A percentile compares a stretch with the other conserved stretches of the same genome.
Conservation (phyloP, 2,888 invertebrate species). For the Theretra japonica region DNA sequence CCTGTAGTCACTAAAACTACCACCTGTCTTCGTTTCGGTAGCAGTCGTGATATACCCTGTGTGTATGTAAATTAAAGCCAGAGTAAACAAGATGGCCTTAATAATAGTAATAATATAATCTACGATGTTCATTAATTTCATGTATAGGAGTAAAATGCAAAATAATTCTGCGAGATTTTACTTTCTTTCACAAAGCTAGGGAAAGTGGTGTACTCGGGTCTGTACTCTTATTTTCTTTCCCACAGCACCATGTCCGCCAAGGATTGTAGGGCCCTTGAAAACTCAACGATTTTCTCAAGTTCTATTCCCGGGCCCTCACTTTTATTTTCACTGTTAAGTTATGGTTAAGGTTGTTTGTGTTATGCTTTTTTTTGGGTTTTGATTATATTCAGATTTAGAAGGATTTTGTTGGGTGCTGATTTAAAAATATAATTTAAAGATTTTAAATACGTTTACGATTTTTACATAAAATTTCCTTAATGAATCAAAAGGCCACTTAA, state of each 20-base stretch:
- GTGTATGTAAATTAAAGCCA: too few species aligned
- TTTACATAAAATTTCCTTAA: too few species aligned
- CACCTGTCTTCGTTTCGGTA: too few species aligned
- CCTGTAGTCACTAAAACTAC: too few species aligned
- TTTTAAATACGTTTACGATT: background rate
- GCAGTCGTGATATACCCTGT: too few species aligned
- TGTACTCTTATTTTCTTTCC: slow-evolving; percentile 25
- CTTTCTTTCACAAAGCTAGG: background rate
- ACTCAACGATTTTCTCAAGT: slow-evolving; percentile 50
- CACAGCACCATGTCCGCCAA: slow-evolving; percentile 36
- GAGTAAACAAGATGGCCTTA: too few species aligned
- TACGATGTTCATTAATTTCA: background rate
- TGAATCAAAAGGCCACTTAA: too few species aligned
- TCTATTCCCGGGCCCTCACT: slow-evolving; percentile 34
- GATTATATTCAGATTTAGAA: too few species aligned
- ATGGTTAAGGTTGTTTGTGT: slow-evolving; percentile 43
- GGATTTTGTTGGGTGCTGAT: too few species aligned
- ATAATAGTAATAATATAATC: background rate
- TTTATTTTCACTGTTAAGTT: slow-evolving; percentile 38
- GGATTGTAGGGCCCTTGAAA: slow-evolving; percentile 51
- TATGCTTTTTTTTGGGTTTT: background rate
- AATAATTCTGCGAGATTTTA: slow-evolving; percentile 10
- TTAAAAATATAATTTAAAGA: background rate
- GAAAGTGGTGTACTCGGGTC: slow-evolving; percentile 25
- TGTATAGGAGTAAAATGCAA: background rate